Base-by-base conservation (phyloP, 2,113 vertebrate genomes). In the Lepidothrix coronata region DNA sequence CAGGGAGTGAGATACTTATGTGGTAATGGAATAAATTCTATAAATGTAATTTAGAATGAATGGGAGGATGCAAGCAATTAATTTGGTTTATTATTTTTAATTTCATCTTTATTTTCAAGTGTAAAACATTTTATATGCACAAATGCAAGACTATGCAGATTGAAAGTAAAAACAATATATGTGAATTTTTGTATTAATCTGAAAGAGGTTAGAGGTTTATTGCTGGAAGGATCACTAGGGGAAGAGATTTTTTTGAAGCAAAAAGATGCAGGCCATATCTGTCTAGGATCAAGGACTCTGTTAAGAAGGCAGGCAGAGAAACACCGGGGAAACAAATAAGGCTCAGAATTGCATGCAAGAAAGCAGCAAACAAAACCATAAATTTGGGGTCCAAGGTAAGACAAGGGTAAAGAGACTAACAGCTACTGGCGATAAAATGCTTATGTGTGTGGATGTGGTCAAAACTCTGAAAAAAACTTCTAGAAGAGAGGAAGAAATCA, bases 61-160 rank as follows among this genome's bases (percentile, higher is more conserved):
- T 61, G 12, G 19, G 52, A 93, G 17, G 62, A 75, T 81, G 48
- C n/a, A 54, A 85, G 28, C 33, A 54, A 83, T 91, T 88, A 55
- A 82, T 82, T 78, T 71, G 57, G 71, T 91, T 81, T 93, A 89
- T 65, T 76, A 51, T 59, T 91, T 86, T 89, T 62, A 77, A 93
- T 93, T 93, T 94, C 51, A 55, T 39, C 73, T 75, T 94, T 59
- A 77, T 41, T 46, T 66, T 76, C 13, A 67, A 82, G 19, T 28
- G 19, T 52, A 31, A 82, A 95, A 48, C 30, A 84, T 5, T 52
- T 91, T 31, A 33, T 76, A 44, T 24, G 57, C 58, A 61, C 18
- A 62, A 84, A 94, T 46, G 13, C 51, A 92, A 74, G 51, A 74
- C 63, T 55, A 86, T 43, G 21, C 39, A 46, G 48, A 30, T 27